Percentiles rank a stretch among this genome's conserved stretches.
Conservation (phyloP, 2,888 invertebrate genomes). For the Cremastobaeus sp. region DNA sequence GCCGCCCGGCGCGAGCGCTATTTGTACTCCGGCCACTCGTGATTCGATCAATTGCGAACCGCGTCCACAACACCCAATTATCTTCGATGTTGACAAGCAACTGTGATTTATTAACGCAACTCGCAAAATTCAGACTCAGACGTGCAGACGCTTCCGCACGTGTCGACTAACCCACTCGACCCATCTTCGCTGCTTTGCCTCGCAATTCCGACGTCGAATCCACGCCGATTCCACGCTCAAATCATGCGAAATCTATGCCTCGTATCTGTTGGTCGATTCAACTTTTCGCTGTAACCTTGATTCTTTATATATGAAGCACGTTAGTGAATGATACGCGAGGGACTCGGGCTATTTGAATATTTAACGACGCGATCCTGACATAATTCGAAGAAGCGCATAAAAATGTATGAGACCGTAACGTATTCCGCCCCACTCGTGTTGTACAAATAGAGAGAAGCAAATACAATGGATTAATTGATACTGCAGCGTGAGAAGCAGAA, state of each 20-base stretch:
- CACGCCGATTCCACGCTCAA: no score
- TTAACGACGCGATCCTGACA: neutral
- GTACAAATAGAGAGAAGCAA: neutral
- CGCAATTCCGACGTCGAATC: no score
- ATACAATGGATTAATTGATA: neutral
- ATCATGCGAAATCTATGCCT: no score
- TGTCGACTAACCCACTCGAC: no score
- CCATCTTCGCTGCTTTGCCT: no score
- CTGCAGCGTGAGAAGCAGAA: neutral
- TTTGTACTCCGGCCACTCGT: constrained; percentile 26
- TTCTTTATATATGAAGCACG: no score
- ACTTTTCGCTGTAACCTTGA: no score
- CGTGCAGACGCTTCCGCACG: no score
- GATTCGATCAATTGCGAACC: constrained; percentile 30
- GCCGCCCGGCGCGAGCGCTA: constrained; percentile 14
- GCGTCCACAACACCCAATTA: constrained; percentile 29
- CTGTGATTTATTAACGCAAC: constrained; percentile 12
- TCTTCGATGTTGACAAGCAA: constrained; percentile 30
- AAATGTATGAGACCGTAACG: neutral
- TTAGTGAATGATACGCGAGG: no score
- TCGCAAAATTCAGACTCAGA: neutral
- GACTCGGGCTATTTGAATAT: neutral
- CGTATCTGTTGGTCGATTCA: no score
- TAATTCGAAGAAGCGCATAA: neutral
- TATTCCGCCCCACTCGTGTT: neutral